Conservation (phyloP, 2,797 vertebrate genomes). For the Menidia menidia region DNA sequence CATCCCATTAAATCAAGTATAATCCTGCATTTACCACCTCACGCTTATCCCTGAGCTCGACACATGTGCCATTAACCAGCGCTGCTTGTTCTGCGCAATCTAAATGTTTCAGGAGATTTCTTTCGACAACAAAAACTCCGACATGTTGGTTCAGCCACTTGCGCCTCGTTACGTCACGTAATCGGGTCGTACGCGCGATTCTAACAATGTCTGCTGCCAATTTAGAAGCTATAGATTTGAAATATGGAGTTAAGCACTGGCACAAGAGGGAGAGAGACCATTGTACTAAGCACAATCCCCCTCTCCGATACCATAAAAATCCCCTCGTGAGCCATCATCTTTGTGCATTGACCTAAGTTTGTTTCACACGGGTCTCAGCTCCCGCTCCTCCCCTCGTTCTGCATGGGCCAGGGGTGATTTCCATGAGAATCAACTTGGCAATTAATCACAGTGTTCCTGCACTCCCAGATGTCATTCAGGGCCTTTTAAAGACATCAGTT, state of each 20-base stretch:
- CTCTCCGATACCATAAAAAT: constrained; percentile 70
- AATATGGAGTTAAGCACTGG: constrained; percentile 49
- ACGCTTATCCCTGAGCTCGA: constrained; percentile 50
- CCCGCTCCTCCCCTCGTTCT: constrained; percentile 70
- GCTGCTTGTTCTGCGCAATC: constrained; percentile 39
- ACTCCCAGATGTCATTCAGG: constrained; percentile 82
- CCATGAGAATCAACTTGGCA: constrained; percentile 81
- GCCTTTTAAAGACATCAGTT: constrained; percentile 81
- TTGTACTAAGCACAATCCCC: constrained; percentile 58
- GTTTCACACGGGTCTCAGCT: constrained; percentile 77
- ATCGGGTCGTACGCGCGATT: constrained; percentile 21
- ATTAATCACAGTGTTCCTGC: constrained; percentile 81
- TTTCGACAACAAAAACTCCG: constrained; percentile 1
- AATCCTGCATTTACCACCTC: constrained; percentile 61
- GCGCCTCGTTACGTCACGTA: constrained; percentile 32
- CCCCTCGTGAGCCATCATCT: constrained; percentile 73
- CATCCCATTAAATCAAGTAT: constrained; percentile 73
- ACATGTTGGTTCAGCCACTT: constrained; percentile 9
- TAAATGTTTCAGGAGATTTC: constrained; percentile 9
- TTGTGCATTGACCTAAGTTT: constrained; percentile 65
- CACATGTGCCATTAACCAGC: constrained; percentile 60
- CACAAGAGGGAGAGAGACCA: constrained; percentile 44
- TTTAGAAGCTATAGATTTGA: constrained; percentile 59
- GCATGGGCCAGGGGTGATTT: constrained; percentile 72
- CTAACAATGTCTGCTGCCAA: constrained; percentile 29